A percentile compares a stretch with the other conserved stretches of the same genome.
These are phyloP conservation scores for Chaunax sp. DNA, from an alignment of 2,797 vertebrate species.

Conservation along the genomic window DNA sequence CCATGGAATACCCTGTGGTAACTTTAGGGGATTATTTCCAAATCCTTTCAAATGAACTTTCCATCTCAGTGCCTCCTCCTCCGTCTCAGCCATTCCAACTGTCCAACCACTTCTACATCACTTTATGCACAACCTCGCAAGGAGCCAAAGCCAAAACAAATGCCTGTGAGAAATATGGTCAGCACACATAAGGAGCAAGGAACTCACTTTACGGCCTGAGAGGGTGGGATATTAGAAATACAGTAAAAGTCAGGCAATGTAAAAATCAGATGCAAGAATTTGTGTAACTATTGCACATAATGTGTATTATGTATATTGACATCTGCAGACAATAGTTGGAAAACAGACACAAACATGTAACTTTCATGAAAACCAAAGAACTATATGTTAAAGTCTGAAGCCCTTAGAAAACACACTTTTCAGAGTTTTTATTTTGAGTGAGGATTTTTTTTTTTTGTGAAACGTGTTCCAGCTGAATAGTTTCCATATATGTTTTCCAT, in stretches of 20 bases:
- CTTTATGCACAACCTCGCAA: constrained; percentile 71
- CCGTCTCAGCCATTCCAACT: constrained; percentile 85
- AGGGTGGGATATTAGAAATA: not conserved
- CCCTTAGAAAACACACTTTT: constrained; percentile 44
- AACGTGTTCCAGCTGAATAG: constrained; percentile 87
- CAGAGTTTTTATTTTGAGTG: constrained; percentile 85
- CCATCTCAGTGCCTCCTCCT: constrained; percentile 80
- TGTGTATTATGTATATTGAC: not conserved
- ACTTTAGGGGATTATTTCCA: constrained; percentile 84
- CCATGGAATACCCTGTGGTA: constrained; percentile 79
- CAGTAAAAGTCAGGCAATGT: not conserved
- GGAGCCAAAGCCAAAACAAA: constrained; percentile 64
- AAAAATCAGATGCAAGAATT: not conserved
- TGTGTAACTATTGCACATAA: not conserved
- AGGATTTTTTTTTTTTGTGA: constrained; percentile 74
- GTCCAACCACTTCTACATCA: constrained; percentile 86
- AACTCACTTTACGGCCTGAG: constrained; percentile 1
- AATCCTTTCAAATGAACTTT: constrained; percentile 86
- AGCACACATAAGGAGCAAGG: constrained; percentile 15
- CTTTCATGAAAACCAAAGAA: not conserved
- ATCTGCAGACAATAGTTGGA: not conserved
- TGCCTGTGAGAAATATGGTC: constrained; percentile 74
- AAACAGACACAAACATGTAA: not conserved
- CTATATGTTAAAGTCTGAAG: not conserved
- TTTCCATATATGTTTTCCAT: constrained; percentile 90